Conservation (phyloP, 1,140 invertebrate species). For the Drosophila nebulosa region DNA sequence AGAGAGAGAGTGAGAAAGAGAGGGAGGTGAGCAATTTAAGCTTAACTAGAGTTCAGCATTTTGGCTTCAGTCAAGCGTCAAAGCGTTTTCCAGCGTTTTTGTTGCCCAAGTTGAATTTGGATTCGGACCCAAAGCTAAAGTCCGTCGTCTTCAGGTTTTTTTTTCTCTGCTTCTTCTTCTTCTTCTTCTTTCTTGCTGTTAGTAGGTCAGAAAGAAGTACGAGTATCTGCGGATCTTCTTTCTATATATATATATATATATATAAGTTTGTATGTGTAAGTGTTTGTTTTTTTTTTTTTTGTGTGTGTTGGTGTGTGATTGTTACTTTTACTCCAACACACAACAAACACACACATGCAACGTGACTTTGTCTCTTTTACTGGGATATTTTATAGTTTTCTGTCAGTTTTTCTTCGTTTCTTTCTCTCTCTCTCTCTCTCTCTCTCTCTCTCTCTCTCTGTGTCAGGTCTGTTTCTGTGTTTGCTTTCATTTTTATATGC, state of each 20-base stretch:
- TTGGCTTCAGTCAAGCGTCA: slow-evolving; percentile 71
- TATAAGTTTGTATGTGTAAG: background rate
- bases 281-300: too few relatives aligned
- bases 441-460: too few relatives aligned
- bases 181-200: slow-evolving; percentile 29
- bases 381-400: slow-evolving; percentile 66
- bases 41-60: slow-evolving; percentile 9
- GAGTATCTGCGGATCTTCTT: background rate
- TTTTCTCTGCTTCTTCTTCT: background rate
- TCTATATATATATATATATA: background rate
- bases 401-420: slow-evolving; percentile 12
- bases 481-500: slow-evolving; percentile 73
- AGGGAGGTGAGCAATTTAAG: slow-evolving; percentile 5
- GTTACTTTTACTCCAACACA: slow-evolving; percentile 50
- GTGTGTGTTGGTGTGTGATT: slow-evolving; percentile 58
- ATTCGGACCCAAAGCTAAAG: background rate
- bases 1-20: background rate
- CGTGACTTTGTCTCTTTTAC: slow-evolving; percentile 70
- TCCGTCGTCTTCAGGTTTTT: slow-evolving; percentile 8
- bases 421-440: too few relatives aligned
- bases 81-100: slow-evolving; percentile 64
- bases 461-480: slow-evolving; percentile 8
- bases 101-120: slow-evolving; percentile 54
- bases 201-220: slow-evolving; percentile 76
- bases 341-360: slow-evolving; percentile 50